phyloP scores from a whole-genome alignment of 2,113 vertebrate species.

The Eolophus roseicapilla region DNA sequence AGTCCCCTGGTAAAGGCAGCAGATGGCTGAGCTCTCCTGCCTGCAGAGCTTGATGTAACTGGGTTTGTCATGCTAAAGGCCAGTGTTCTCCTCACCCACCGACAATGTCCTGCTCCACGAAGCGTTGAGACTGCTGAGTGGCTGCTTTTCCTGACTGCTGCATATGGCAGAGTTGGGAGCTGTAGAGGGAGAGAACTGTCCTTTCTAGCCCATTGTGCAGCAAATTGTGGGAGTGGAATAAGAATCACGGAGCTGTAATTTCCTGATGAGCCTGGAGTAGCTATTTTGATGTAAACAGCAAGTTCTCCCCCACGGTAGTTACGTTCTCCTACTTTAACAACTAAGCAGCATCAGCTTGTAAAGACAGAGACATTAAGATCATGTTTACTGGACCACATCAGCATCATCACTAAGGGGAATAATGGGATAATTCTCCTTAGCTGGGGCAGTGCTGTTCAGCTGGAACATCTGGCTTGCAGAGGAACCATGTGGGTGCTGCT shows the following conservation, averaged over 20 bases:
- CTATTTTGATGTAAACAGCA: background rate
- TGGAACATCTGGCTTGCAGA: background rate
- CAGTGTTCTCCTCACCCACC: background rate
- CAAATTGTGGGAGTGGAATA: background rate
- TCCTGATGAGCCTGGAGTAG: background rate
- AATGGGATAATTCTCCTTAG: background rate
- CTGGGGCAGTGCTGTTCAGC: background rate
- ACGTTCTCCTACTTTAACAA: background rate
- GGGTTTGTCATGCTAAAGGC: background rate
- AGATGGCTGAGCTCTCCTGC: background rate
- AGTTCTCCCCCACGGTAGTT: background rate
- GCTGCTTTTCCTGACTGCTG: background rate
- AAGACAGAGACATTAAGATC: background rate
- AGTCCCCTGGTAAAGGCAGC: background rate
- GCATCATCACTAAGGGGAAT: background rate
- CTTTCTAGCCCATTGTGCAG: background rate
- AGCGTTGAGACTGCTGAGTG: rapidly evolving
- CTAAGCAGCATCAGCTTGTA: background rate
- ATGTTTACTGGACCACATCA: background rate
- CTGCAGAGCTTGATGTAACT: background rate
- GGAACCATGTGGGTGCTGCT: background rate
- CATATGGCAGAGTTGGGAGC: background rate
- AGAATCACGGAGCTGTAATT: background rate
- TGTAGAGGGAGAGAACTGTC: background rate
- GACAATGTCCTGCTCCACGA: background rate